Base-by-base conservation (phyloP, 2,797 vertebrate genomes). In the Echeneis naucrates region DNA sequence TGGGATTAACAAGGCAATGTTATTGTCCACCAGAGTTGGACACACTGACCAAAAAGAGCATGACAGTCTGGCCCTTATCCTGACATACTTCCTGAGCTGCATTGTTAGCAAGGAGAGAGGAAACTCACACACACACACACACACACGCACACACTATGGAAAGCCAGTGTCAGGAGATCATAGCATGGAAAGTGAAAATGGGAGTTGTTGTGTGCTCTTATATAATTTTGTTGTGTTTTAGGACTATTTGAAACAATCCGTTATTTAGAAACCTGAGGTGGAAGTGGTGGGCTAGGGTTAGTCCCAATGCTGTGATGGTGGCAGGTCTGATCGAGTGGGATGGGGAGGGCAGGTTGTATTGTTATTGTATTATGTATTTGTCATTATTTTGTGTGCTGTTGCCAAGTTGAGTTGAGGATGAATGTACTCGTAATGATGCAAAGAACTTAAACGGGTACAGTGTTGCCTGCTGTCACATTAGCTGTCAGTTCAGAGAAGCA, bases 81-180 rank as follows among this genome's bases (percentile, higher is more conserved):
- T 91, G 89, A 93, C 92, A 91, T 69, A 92, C 94, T 95, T 95
- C 94, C 94, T 94, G 93, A 87, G 81, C 83, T 85, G 82, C 89
- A 94, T 94, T 95, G 94, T 95, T 93, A 89, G 81, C 70, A 63
- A 72, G 84, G 68, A 68, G 77, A 90, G 89, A 93, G 93, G 92
- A 94, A 91, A 84, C 79, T 27, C 82, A 72, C 63, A 68, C 84
- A 76, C 75, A 58, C 47, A 50, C 64, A 64, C 66, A 40, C 63
- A 56, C 62, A 47, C 57, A 58, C 37, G 53, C 62, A 55, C 50
- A 44, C 44, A 55, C 72, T 23, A 78, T 85, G 76, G 82, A 87
- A 89, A 87, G 82, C 78, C 57, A 65, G 77, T 81, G 80, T 85
- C 88, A 90, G 63, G 82, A 87, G 85, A 88, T 83, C 71, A 74